A percentile compares a stretch with the other conserved stretches of the same genome.
Evolutionary conservation across 2,888 invertebrate species (phyloP).

Genomic region (Thumatha senex): DNA sequence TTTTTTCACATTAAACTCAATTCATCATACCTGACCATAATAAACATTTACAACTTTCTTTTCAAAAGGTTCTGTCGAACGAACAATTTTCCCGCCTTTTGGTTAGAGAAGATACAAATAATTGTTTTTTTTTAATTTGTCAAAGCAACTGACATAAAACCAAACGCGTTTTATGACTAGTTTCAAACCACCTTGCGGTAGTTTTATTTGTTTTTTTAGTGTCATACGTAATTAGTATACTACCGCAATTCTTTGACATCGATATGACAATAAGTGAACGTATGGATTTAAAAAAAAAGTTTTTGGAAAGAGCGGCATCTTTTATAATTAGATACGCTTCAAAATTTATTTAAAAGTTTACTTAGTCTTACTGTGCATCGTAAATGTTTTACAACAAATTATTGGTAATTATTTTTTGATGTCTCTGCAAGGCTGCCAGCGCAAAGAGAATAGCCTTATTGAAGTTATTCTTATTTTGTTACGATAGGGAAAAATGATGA

Average conservation of each 20-base stretch:
- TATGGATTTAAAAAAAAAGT: slow-evolving; percentile 14
- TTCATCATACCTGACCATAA: too few relatives aligned
- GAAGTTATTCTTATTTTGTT: too few relatives aligned
- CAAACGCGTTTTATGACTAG: slow-evolving; percentile 55
- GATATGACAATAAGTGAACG: not conserved
- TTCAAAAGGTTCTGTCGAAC: too few relatives aligned
- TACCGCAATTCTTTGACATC: slow-evolving; percentile 52
- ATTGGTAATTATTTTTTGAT: slow-evolving; percentile 4
- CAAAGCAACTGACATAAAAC: slow-evolving; percentile 36
- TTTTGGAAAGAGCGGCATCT: slow-evolving; percentile 32
- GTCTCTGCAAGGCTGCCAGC: too few relatives aligned
- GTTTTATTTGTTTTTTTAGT: slow-evolving; percentile 67
- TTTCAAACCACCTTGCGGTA: slow-evolving; percentile 66
- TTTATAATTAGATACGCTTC: slow-evolving; percentile 25
- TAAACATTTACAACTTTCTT: too few relatives aligned
- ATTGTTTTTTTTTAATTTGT: slow-evolving; percentile 49
- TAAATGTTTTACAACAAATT: slow-evolving; percentile 26
- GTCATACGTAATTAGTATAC: slow-evolving; percentile 60
- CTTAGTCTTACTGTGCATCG: slow-evolving; percentile 27
- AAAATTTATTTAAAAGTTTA: slow-evolving; percentile 27
- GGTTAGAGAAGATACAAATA: too few relatives aligned
- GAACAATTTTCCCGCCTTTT: too few relatives aligned
- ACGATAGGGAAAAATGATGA: too few relatives aligned
- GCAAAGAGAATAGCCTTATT: too few relatives aligned
- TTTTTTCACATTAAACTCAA: too few relatives aligned